Conservation (phyloP, 1,140 invertebrate species). For the Hestina assimilis region DNA sequence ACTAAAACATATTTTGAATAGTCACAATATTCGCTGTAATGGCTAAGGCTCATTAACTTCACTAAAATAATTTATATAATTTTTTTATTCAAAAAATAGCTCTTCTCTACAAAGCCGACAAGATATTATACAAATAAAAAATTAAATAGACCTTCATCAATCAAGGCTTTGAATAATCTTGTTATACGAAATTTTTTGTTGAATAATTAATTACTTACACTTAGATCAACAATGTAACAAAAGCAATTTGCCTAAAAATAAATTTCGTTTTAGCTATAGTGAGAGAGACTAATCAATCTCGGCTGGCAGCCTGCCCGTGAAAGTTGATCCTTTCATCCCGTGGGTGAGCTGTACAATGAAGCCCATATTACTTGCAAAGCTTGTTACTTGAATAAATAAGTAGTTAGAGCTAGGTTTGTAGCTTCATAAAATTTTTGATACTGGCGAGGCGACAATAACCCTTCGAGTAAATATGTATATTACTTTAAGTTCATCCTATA, state of each 20-base stretch:
- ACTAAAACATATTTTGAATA: too few species aligned
- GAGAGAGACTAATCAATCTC: conserved; percentile 22
- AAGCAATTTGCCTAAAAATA: conserved; percentile 17
- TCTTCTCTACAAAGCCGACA: too few species aligned
- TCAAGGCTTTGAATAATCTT: conserved; percentile 8
- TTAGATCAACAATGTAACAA: conserved; percentile 7
- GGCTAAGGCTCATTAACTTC: too few species aligned
- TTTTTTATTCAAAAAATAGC: too few species aligned
- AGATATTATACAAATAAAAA: too few species aligned
- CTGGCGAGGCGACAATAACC: too few species aligned
- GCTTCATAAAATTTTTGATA: background rate
- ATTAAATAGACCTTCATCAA: too few species aligned
- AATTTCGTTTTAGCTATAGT: conserved; percentile 3
- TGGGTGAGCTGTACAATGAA: background rate
- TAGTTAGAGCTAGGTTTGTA: background rate
- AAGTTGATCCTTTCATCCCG: conserved; percentile 24
- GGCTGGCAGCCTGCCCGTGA: conserved; percentile 22
- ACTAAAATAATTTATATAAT: too few species aligned
- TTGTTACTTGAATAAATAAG: background rate
- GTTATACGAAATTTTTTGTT: conserved; percentile 7
- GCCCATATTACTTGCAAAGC: conserved; percentile 6
- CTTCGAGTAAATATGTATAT: too few species aligned
- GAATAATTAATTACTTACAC: background rate
- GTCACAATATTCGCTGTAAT: too few species aligned
- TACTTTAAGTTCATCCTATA: too few species aligned